Evolutionary conservation across 1,140 invertebrate genomes (phyloP).

Genomic region (Harpegnathos saltator): DNA sequence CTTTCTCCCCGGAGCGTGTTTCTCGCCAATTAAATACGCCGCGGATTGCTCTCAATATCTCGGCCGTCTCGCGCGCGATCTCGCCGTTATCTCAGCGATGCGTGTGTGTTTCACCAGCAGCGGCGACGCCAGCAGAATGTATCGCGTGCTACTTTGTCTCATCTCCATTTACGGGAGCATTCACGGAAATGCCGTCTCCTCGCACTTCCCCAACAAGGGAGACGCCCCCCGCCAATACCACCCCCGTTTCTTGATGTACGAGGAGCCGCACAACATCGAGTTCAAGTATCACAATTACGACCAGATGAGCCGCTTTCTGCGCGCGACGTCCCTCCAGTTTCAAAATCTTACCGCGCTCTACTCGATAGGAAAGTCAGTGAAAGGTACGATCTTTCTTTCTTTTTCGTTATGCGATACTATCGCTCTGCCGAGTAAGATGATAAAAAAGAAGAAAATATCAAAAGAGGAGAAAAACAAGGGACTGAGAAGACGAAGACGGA

Average conservation of each 20-base stretch:
- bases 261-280: slow-evolving; percentile 87
- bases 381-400: slow-evolving; percentile 88
- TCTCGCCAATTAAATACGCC: too few species aligned
- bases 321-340: slow-evolving; percentile 91
- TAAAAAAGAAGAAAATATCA: too few species aligned
- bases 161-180: slow-evolving; percentile 42
- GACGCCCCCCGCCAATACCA: slow-evolving; percentile 80
- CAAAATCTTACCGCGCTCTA: slow-evolving; percentile 95
- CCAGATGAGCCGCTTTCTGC: slow-evolving; percentile 93
- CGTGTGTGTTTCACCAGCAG: not conserved
- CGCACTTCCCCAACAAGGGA: slow-evolving; percentile 69
- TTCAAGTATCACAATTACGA: slow-evolving; percentile 97
- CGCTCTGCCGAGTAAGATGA: too few species aligned
- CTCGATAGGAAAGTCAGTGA: slow-evolving; percentile 96
- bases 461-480: too few species aligned
- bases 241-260: slow-evolving; percentile 79
- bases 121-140: slow-evolving; percentile 66
- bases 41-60: not conserved
- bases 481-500: too few species aligned
- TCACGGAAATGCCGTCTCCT: slow-evolving; percentile 44
- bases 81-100: not conserved
- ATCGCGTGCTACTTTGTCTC: slow-evolving; percentile 53
- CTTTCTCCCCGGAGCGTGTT: too few species aligned
- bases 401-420: too few species aligned
- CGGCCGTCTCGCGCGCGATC: not conserved